Base-by-base conservation (phyloP, 2,797 vertebrate genomes). In the Esox masquinongy region DNA sequence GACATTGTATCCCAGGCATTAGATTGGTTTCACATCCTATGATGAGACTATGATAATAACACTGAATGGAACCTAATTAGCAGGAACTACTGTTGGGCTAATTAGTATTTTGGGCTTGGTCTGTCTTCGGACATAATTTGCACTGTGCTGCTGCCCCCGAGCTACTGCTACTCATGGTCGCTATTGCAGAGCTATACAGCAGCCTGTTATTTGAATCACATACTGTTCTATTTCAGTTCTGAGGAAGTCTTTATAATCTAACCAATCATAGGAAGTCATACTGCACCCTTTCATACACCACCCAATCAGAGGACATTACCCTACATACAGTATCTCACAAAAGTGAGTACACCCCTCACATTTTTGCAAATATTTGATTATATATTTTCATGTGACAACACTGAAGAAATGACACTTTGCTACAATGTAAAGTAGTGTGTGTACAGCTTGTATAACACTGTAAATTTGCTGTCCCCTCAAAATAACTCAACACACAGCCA, bases 61-160 rank as follows among this genome's bases (percentile, higher is more conserved):
- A 93, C 90, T 94, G 95, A 96, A 97, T 95, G 94, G 95, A 97
- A 96, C 95, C 95, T 97, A 98, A 98, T 98, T 98, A 98, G 95
- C 95, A 97, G 95, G 94, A 97, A 95, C 95, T 95, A 94, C 92
- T 94, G 95, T 95, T 96, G 94, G 89, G 94, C 94, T 97, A 97
- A 97, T 97, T 95, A 97, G 95, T 95, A 96, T 93, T 94, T 96
- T 94, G 93, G 94, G 94, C 94, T 95, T 90, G 92, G 94, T 95
- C 94, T 93, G 92, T 95, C 94, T 94, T 93, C 92, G 92, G 80
- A 91, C 94, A 95, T 95, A 90, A 94, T 96, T 95, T 92, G 82
- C 78, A 72, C 91, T 86, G 88, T 89, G 88, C 72, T 74, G 75
- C 74, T 71, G n/a, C 73, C 83, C 84, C 74, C 72, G 51, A 85